Conservation (phyloP, 2,888 invertebrate genomes). For the Lasioglossum villosulum region DNA sequence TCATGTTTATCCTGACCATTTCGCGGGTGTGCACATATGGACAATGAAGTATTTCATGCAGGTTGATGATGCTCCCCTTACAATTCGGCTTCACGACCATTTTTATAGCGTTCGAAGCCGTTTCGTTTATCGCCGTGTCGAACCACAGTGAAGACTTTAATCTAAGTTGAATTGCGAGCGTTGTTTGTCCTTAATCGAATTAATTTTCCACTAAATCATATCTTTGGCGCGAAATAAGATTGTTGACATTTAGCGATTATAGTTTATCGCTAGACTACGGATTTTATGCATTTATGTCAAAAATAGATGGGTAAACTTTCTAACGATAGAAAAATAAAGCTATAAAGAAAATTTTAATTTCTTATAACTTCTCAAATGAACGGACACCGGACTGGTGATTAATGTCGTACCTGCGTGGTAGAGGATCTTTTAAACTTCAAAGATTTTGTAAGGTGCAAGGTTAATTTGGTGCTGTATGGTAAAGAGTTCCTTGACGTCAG, state of each 20-base stretch:
- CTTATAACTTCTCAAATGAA: too few species aligned
- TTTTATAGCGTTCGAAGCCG: not conserved
- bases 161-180: not conserved
- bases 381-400: not conserved
- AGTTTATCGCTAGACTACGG: not conserved
- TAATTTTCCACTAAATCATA: not conserved
- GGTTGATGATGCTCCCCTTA: not conserved
- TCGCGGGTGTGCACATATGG: slow-evolving; percentile 63
- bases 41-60: slow-evolving; percentile 40
- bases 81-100: not conserved
- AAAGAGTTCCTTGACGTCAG: not conserved
- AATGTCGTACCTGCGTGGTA: not conserved
- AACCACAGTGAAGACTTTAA: not conserved
- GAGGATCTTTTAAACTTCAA: not conserved
- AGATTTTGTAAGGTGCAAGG: not conserved
- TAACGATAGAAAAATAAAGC: too few species aligned
- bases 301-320: not conserved
- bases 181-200: not conserved
- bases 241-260: not conserved
- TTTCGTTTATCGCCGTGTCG: not conserved
- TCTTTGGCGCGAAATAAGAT: not conserved
- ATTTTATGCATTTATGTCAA: not conserved
- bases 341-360: too few species aligned
- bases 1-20: slow-evolving; percentile 67
- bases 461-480: not conserved